Percentiles rank a stretch among this genome's conserved stretches.
These are phyloP conservation scores for Xanthorhoe designata DNA, from an alignment of 2,888 invertebrate species.

Conservation along the genomic window DNA sequence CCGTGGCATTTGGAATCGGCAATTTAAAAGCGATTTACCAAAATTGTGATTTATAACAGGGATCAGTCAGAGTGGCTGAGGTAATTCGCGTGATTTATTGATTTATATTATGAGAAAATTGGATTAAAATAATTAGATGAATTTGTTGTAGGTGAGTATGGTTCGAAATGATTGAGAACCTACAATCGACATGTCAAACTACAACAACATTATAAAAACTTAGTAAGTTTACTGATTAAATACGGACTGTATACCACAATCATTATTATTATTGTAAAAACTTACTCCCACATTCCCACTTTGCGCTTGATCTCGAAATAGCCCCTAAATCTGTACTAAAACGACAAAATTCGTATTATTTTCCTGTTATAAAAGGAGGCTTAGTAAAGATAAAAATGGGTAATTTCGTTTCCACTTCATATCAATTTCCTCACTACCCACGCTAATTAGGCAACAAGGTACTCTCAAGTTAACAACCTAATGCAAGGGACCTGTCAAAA, in stretches of 20 bases:
- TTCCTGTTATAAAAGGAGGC: background rate
- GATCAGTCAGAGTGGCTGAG: slow-evolving; percentile 28
- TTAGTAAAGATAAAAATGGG: slow-evolving; percentile 14
- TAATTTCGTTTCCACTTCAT: slow-evolving; percentile 12
- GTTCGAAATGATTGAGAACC: background rate
- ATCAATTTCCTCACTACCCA: slow-evolving; percentile 40
- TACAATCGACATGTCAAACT: background rate
- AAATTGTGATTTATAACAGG: slow-evolving; percentile 38
- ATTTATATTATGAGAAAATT: slow-evolving; percentile 33
- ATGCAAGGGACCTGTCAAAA: slow-evolving; percentile 65
- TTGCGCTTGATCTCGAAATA: background rate
- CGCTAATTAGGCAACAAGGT: slow-evolving; percentile 50
- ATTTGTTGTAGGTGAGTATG: slow-evolving; percentile 11
- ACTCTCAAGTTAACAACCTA: slow-evolving; percentile 64
- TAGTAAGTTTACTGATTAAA: no score
- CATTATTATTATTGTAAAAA: background rate
- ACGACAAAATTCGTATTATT: background rate
- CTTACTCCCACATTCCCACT: background rate
- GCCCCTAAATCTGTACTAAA: slow-evolving; percentile 3
- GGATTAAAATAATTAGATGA: slow-evolving; percentile 33
- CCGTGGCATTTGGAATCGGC: slow-evolving; percentile 35
- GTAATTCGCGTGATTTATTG: slow-evolving; percentile 34
- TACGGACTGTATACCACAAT: no score
- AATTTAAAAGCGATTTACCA: slow-evolving; percentile 39
- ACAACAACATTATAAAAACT: no score